Evolutionary conservation across 2,888 invertebrate species (phyloP), one percentile per base, ranked within the genome.

Genomic region (Drosophila emarginata): DNA sequence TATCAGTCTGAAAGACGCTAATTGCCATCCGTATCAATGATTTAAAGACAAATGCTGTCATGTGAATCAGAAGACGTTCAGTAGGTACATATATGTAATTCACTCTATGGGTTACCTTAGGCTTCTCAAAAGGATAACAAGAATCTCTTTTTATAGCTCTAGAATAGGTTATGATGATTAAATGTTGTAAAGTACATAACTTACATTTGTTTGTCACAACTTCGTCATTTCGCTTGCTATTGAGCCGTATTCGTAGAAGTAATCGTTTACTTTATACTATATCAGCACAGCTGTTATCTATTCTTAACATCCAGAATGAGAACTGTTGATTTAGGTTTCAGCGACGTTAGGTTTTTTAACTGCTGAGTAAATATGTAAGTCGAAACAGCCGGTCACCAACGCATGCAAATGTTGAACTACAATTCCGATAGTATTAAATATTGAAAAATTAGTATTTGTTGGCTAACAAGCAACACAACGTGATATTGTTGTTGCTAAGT

Each of bases 281-380:
- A 59, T 67, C 64, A 66, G 59, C 68, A 75, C 76, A 75, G 64
- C 66, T 75, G 68, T 59, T 75, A 58, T 74, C 67, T 67, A 40
- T 70, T 60, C 18, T 62, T 26, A 39, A 56, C 60, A 51, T 21
- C 53, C 52, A 39, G 18, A 54, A 54, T 54, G 36, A 12, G 18
- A 36, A 18, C 0, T 65, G 28, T 69, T 66, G 59, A 64, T 61
- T 74, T 69, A 64, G 59, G 40, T 64, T 67, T 56, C 28, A 60
- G 40, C 28, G 52, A 66, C 40, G 26, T 26, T 18, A 37, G 32
- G 21, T 23, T 36, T 45, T 15, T 45, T 23, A 54, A 51, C 67
- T 56, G 67, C 74, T 74, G 65, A 67, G 11, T 51, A 75, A 71
- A 75, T 54, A 71, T 15, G 15, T n/a, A 71, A 21, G 15, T n/a